Evolutionary conservation across 2,113 vertebrate species (phyloP).

Genomic region (Actenoides lindsayi): DNA sequence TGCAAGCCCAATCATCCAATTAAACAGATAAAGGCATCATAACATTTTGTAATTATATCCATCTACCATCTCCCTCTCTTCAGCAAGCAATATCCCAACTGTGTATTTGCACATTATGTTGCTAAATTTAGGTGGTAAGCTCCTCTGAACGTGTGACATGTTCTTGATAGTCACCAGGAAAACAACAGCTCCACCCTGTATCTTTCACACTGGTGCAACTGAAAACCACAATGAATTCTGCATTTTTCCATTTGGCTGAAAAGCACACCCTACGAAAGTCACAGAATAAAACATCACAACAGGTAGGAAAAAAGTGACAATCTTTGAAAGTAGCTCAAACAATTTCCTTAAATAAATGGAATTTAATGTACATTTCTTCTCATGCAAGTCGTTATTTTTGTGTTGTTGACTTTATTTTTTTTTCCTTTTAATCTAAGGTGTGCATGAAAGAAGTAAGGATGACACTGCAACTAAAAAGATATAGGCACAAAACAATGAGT

Average conservation of each 20-base stretch:
- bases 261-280: neutral
- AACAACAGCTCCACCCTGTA: neutral
- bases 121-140: neutral
- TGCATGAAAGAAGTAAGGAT: neutral
- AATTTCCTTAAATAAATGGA: neutral
- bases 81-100: neutral
- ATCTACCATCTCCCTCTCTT: neutral
- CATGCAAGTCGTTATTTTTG: neutral
- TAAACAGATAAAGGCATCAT: neutral
- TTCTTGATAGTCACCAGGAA: neutral
- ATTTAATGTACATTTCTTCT: neutral
- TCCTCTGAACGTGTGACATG: accelerated
- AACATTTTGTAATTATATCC: neutral
- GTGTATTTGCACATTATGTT: neutral
- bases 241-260: neutral
- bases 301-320: neutral
- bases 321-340: neutral
- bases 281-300: neutral
- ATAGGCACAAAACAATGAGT: neutral
- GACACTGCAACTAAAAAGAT: neutral
- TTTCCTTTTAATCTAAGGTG: neutral
- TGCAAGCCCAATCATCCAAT: neutral
- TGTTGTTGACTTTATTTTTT: neutral
- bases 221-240: neutral
- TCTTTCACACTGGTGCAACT: neutral